Conservation (phyloP, 2,888 invertebrate species). For the Masnerella sp. region DNA sequence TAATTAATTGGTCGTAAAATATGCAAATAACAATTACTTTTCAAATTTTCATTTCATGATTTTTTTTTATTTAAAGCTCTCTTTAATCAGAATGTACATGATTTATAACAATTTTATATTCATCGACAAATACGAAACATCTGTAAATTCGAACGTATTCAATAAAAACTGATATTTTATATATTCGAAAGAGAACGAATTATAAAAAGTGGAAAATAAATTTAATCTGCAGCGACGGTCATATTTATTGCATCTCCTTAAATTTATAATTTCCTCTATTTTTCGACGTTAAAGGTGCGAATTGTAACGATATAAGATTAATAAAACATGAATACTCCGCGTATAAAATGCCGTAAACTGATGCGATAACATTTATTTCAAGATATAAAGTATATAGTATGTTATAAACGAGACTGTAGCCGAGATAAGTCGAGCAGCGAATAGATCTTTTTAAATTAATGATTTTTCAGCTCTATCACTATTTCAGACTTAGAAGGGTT, state of each 20-base stretch:
- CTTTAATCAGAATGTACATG: no score
- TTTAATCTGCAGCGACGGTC: constrained; percentile 3
- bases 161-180: background rate
- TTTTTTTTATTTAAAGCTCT: no score
- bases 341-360: constrained; percentile 32
- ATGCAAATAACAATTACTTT: no score
- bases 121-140: no score
- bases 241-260: constrained; percentile 17
- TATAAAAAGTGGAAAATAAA: constrained; percentile 7
- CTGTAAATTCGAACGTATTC: background rate
- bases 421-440: constrained; percentile 12
- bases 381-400: constrained; percentile 37
- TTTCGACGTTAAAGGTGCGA: constrained; percentile 23
- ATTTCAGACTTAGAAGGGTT: no score
- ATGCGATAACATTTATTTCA: constrained; percentile 43
- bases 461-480: background rate
- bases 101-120: no score
- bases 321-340: constrained; percentile 40
- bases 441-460: constrained; percentile 31
- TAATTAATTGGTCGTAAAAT: no score
- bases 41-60: no score
- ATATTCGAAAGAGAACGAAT: no score
- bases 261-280: constrained; percentile 27
- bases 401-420: constrained; percentile 21
- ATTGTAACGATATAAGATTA: constrained; percentile 31